Evolutionary conservation across 2,113 vertebrate species (phyloP).

Genomic region (Casuarius casuarius): DNA sequence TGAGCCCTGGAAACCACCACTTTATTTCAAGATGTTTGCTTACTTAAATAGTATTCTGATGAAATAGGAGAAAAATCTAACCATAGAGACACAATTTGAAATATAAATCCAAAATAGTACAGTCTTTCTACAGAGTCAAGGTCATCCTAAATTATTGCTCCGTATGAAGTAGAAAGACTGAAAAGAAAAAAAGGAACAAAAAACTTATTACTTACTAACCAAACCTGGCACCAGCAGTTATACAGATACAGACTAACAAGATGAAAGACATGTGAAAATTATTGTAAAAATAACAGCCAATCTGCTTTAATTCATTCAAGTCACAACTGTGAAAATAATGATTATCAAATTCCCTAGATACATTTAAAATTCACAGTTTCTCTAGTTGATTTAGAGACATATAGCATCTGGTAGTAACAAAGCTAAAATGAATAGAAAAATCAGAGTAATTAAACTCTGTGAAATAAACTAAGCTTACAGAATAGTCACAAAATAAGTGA

Average conservation of each 20-base stretch:
- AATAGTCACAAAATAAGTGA: neutral
- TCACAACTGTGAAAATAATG: neutral
- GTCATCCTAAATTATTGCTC: neutral
- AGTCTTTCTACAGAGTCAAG: neutral
- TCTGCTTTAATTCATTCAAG: constrained; percentile 24
- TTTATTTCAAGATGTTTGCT: neutral
- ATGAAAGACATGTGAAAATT: neutral
- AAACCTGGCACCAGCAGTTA: neutral
- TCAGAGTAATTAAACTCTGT: neutral
- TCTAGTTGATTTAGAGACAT: neutral
- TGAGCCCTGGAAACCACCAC: neutral
- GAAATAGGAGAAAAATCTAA: neutral
- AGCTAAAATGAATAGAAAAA: neutral
- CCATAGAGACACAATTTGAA: neutral
- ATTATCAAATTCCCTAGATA: neutral
- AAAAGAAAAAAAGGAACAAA: neutral
- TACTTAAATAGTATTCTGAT: neutral
- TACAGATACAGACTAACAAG: neutral
- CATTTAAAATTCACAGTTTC: neutral
- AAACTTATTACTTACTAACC: neutral
- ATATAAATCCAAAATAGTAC: neutral
- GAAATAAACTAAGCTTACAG: neutral
- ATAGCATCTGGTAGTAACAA: neutral
- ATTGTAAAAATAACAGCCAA: neutral
- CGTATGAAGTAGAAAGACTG: neutral